Conservation (phyloP, 2,797 vertebrate species). For the Hafferia zeledoni region DNA sequence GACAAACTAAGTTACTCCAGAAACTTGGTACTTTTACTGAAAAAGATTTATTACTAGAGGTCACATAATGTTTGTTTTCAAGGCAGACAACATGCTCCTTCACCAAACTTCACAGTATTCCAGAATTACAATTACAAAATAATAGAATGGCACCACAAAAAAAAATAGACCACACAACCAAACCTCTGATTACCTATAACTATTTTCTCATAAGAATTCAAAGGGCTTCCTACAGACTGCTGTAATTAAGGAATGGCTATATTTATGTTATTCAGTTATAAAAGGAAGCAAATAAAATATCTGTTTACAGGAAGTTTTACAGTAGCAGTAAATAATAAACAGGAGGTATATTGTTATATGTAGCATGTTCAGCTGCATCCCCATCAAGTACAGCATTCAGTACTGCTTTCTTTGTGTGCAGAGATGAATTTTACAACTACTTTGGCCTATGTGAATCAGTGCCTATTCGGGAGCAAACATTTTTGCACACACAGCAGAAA, state of each 20-base stretch:
- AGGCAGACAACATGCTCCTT: conserved; percentile 57
- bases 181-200: conserved; percentile 6
- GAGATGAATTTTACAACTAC: background rate
- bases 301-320: background rate
- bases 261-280: background rate
- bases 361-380: conserved; percentile 10
- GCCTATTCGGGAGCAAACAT: background rate
- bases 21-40: conserved; percentile 83
- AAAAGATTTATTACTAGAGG: conserved; percentile 72
- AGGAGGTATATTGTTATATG: conserved; percentile 47
- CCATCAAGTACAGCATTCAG: background rate
- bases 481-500: background rate
- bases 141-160: conserved; percentile 31
- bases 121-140: conserved; percentile 30
- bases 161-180: background rate
- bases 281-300: background rate
- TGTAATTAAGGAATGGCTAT: background rate
- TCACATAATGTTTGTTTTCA: conserved; percentile 73
- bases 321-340: conserved; percentile 52
- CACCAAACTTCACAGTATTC: conserved; percentile 59
- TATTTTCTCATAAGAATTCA: background rate
- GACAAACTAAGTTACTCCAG: conserved; percentile 76
- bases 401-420: background rate
- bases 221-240: background rate
- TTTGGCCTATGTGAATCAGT: background rate